Evolutionary conservation across 2,113 vertebrate species (phyloP).

Genomic region (Columba livia): DNA sequence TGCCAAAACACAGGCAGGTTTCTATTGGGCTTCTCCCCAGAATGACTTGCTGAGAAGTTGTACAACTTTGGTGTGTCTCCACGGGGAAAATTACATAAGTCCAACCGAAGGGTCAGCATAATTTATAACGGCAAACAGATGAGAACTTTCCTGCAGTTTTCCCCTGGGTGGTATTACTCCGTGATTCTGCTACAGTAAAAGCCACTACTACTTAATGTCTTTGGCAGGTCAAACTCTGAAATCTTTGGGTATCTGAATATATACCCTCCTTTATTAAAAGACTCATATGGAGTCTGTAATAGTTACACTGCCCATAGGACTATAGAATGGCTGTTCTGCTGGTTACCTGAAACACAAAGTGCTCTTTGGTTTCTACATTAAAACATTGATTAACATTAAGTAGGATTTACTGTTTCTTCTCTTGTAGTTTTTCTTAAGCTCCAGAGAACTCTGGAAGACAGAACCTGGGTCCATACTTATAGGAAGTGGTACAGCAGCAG

Average conservation of each 20-base stretch:
- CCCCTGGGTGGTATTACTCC: constrained; percentile 6
- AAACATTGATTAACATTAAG: not conserved
- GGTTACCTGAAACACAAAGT: not conserved
- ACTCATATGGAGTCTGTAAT: not conserved
- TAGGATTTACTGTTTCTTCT: not conserved
- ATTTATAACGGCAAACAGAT: constrained; percentile 65
- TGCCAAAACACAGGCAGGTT: not conserved
- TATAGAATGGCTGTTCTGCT: not conserved
- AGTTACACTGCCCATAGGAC: constrained; percentile 15
- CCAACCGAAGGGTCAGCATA: not conserved
- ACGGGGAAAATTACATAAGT: constrained; percentile 45
- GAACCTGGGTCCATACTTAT: not conserved
- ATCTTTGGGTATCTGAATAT: constrained; percentile 15
- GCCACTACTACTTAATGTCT: constrained; percentile 26
- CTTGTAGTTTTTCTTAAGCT: not conserved
- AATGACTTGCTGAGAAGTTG: constrained; percentile 46
- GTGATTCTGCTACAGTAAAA: constrained; percentile 21
- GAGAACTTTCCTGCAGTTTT: constrained; percentile 44
- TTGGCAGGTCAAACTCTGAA: constrained; percentile 39
- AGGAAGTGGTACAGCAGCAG: not conserved
- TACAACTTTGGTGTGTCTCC: not conserved
- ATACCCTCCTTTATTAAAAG: constrained; percentile 21
- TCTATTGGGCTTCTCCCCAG: not conserved
- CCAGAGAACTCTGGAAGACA: not conserved
- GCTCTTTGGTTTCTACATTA: constrained; percentile 21